Base-by-base conservation (phyloP, 1,140 invertebrate species). In the Penaeus chinensis region DNA sequence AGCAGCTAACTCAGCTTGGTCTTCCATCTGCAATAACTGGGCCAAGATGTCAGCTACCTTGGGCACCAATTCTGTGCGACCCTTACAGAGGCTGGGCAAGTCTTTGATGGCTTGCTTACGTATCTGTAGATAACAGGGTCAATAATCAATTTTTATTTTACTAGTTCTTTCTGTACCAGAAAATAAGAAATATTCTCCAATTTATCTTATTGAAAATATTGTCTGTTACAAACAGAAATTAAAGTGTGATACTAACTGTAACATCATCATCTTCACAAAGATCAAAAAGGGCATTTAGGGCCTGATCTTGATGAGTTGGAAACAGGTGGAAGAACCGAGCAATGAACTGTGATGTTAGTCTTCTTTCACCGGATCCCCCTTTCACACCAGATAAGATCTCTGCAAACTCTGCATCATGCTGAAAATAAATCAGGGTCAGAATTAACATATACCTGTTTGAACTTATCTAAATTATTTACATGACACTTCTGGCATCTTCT, bases 51-150 rank as follows among this genome's bases (percentile, higher is more conserved):
- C 97, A 77, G 97, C 96, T 91, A 99, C 96, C 93, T 96, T 96
- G 42, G 95, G 94, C 10, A 97, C 95, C 91, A 96, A 95, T 89
- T 97, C 96, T 90, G 95, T 95, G 85, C 95, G 95, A 37, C 90
- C 92, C 92, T 97, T 97, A 91, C 97, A 98, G 80, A 99, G 93
- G 37, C 93, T 93, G 54, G 97, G 97, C 83, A 99, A 93, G 92
- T 98, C 96, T 94, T 98, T 98, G 89, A 99, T 98, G 13, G 97
- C 98, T 94, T 98, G 97, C 91, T 98, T 98, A 37, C 98, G 94
- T 91, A 98, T 98, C 97, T 98, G 91, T 65, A 82, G 77, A 86
- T 80, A 87, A 82, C 80, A 83, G 71, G 60, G 74, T 54, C 83
- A 47, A 87, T 85, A 87, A 62, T 37, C 37, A 37, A 37, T 3